Evolutionary conservation across 2,888 invertebrate genomes (phyloP).

Genomic region (Sphecodes monilicornis): DNA sequence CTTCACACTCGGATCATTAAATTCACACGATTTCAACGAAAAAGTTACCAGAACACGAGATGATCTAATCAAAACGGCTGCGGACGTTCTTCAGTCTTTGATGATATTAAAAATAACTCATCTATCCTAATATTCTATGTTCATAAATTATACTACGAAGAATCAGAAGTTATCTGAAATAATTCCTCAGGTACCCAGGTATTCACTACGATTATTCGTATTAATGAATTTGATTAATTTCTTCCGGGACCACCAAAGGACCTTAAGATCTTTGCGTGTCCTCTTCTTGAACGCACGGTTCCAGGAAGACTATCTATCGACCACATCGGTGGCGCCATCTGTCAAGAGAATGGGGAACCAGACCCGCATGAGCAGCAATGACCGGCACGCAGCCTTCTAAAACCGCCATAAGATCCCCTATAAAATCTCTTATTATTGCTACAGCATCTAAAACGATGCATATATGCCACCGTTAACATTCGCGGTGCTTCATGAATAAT

Average conservation of each 20-base stretch:
- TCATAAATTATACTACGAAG: background rate
- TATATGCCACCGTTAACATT: constrained; percentile 42
- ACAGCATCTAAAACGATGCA: constrained; percentile 57
- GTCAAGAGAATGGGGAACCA: constrained; percentile 68
- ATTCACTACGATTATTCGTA: background rate
- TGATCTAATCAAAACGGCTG: background rate
- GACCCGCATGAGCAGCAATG: constrained; percentile 36
- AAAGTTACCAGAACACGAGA: background rate
- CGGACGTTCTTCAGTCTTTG: no score
- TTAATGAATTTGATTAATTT: background rate
- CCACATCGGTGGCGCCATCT: constrained; percentile 79
- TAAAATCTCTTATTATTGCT: constrained; percentile 44
- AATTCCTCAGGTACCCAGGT: background rate
- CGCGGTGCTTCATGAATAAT: constrained; percentile 54
- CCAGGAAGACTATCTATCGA: constrained; percentile 46
- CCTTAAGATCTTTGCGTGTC: background rate
- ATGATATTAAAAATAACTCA: no score
- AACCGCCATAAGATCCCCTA: constrained; percentile 58
- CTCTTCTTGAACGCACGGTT: constrained; percentile 5
- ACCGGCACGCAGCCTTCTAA: constrained; percentile 37
- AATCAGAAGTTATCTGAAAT: no score
- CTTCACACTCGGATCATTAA: no score
- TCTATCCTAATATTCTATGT: no score
- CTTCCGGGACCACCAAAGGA: background rate
- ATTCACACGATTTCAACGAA: background rate